Base-by-base conservation (phyloP, 2,888 invertebrate genomes). In the Penaeus monodon region DNA sequence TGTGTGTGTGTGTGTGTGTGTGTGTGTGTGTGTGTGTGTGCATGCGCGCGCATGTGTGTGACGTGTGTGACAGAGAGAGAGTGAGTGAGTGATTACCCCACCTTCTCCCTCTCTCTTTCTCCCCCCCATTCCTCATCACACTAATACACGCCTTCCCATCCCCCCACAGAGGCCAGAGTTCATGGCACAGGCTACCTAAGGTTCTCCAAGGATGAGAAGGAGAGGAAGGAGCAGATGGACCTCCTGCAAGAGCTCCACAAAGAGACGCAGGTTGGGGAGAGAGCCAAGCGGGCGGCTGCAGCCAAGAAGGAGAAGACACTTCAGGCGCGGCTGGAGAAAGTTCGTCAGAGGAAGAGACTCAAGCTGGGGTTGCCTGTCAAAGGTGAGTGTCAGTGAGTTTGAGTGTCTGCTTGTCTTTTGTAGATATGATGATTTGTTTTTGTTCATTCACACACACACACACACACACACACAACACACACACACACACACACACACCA, bases 131-230 rank as follows among this genome's bases (percentile, higher is more conserved):
- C 38, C 44, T 44, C 44, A 44, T 44, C 44, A 44, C 44, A 24
- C 79, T 64, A 64, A 24, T 65, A 29, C 80, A n/a, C 27, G 20
- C 27, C 24, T 79, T n/a, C 27, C 33, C 24, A n/a, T 14, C 38
- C n/a, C n/a, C 57, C 80, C 49, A n/a, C 84, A 89, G 90, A 99
- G 95, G 97, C 98, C 0, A 94, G 98, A 89, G 94, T 95, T 22
- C 98, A 98, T 92, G 99, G 98, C 91, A 97, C 97, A 29, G 97
- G 97, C 10, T 99, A 97, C 93, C 98, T 96, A 93, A 95, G 95
- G 38, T 98, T 99, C 92, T 97, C 98, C 24, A 96, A 96, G 76
- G 96, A 98, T 91, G 97, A 97, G 91, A 94, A 94, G 3, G 94
- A 95, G 91, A 95, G 98, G 90, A 93, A 94, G 1, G 94, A 95